Base-by-base conservation (phyloP, 1,140 invertebrate species). In the Anadara kagoshimensis region DNA sequence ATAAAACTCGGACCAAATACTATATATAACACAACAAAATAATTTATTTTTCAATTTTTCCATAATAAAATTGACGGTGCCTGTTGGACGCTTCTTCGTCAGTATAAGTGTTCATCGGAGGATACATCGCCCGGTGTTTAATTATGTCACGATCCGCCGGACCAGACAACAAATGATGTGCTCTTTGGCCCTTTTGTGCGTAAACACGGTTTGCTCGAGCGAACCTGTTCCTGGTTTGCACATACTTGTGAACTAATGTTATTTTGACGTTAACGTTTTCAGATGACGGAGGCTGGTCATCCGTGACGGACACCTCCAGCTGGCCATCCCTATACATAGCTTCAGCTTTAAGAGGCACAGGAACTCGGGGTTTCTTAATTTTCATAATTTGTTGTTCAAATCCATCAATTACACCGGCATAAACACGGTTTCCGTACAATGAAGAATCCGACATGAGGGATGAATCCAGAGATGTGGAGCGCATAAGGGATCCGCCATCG, bases 231-330 rank as follows among this genome's bases (percentile, higher is more conserved):
- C 49, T 63, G 5, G 20, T 44, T 49, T 47, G 44, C 10, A 63
- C 49, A 29, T 49, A 47, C 45, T 49, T 63, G 16, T 63, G 61
- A 10, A 63, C 61, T n/a, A 63, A 20, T 26, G 61, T 63, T 63
- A 63, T 49, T 49, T 63, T 63, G 5, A 63, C 61, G 18, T 63
- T 63, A 18, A 63, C 16, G 49, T 49, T 29, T 29, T 63, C 29
- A 5, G 20, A 26, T 16, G 24, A 43, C 12, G 49, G 47, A 5
- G 16, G 5, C 16, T 26, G 22, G 20, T 63, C 24, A 8, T 63
- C 61, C 11, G 61, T 63, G 8, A 63, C 45, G 26, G 44, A 63
- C 14, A 63, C 45, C 24, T 63, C 61, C 3, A 63, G 8, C 29
- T 63, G 61, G 7, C 61, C 44, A 49, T 51, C 45, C 49, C 45